A percentile compares a stretch with the other conserved stretches of the same genome.
phyloP scores from a whole-genome alignment of 2,888 invertebrate species.

The Ectemnius cavifrons region DNA sequence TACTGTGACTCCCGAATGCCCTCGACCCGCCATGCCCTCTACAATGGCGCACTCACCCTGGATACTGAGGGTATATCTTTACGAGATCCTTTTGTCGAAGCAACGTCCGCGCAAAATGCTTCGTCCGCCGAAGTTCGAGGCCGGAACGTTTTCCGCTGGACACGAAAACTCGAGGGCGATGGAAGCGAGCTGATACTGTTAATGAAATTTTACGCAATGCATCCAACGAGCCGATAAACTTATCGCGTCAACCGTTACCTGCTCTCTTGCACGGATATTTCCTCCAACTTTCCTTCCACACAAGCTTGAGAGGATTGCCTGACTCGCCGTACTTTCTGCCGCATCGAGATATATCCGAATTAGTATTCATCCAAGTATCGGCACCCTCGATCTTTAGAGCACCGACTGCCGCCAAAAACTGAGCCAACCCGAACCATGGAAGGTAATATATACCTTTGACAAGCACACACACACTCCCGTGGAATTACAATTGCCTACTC shows the following conservation, averaged over 20 bases:
- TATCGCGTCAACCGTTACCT: too few relatives aligned
- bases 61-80: slow-evolving; percentile 11
- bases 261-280: background rate
- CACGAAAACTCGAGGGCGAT: background rate
- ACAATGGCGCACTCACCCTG: slow-evolving; percentile 15
- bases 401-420: too few relatives aligned
- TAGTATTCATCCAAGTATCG: too few relatives aligned
- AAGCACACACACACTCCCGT: too few relatives aligned
- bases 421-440: too few relatives aligned
- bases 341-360: too few relatives aligned
- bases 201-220: slow-evolving; percentile 27
- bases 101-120: slow-evolving; percentile 15
- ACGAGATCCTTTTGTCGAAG: slow-evolving; percentile 14
- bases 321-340: too few relatives aligned
- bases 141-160: background rate
- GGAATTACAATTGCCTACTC: too few relatives aligned
- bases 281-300: background rate
- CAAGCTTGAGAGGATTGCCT: too few relatives aligned
- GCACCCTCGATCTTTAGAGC: too few relatives aligned
- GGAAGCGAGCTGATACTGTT: slow-evolving; percentile 29
- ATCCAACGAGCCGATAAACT: slow-evolving; percentile 9
- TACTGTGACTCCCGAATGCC: slow-evolving; percentile 11
- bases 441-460: too few relatives aligned
- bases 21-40: slow-evolving; percentile 18
- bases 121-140: slow-evolving; percentile 4